Evolutionary conservation across 2,113 vertebrate species (phyloP).

Genomic region (Phyllostomus discolor): DNA sequence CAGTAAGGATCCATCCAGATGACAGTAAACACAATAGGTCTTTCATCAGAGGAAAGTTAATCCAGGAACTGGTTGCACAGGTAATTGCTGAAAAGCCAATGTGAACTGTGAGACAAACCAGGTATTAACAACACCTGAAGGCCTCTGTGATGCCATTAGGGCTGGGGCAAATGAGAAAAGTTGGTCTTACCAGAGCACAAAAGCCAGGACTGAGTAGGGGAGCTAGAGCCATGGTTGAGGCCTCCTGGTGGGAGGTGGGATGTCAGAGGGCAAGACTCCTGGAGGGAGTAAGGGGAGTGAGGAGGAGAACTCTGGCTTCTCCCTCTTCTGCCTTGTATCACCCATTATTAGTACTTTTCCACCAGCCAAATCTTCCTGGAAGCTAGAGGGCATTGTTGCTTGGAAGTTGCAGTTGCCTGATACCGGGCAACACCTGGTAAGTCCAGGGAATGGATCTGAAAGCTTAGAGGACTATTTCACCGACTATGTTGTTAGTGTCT

Average conservation of each 20-base stretch:
- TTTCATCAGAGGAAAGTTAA: slow-evolving; percentile 20
- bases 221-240: neutral
- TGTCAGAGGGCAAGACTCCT: neutral
- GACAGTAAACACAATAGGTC: neutral
- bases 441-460: neutral
- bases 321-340: neutral
- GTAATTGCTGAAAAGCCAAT: neutral
- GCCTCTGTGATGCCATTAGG: neutral
- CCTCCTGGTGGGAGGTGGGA: neutral
- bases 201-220: neutral
- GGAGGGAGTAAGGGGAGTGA: neutral
- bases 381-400: neutral
- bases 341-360: neutral
- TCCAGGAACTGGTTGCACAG: neutral
- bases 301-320: neutral
- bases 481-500: neutral
- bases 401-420: neutral
- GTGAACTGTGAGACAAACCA: neutral
- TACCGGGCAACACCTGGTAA: neutral
- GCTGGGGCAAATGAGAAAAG: neutral
- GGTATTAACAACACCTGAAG: neutral
- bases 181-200: neutral
- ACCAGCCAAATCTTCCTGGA: neutral
- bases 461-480: neutral
- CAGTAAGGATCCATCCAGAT: neutral